A percentile compares a stretch with the other conserved stretches of the same genome.
Conservation (phyloP, 2,113 vertebrate species). For the Sebastes schlegelii region DNA sequence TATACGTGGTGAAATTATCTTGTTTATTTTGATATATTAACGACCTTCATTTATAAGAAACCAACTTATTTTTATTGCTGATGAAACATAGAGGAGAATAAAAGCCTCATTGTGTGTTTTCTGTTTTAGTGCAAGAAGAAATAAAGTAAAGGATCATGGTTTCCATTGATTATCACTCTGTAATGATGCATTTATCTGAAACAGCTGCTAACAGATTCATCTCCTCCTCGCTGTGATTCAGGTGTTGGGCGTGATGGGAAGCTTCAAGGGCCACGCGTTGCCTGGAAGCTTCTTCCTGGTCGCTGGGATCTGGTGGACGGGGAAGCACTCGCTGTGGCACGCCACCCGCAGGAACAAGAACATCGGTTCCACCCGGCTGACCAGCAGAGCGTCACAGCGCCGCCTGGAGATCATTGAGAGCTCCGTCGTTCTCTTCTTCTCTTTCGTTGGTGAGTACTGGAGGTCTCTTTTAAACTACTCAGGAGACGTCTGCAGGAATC, state of each 20-base stretch:
- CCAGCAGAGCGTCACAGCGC: conserved; percentile 87
- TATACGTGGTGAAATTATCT: background rate
- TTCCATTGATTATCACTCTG: background rate
- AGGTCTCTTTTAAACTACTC: too few relatives aligned
- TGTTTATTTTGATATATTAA: background rate
- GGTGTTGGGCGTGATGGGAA: conserved; percentile 84
- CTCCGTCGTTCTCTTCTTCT: conserved; percentile 84
- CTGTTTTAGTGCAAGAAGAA: background rate
- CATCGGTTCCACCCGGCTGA: conserved; percentile 83
- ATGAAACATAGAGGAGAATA: background rate
- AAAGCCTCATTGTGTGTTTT: background rate
- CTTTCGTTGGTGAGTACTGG: conserved; percentile 87
- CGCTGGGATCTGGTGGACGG: conserved; percentile 93
- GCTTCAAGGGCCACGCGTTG: conserved; percentile 94
- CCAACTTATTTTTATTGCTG: background rate
- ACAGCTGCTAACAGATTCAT: background rate
- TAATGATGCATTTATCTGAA: too few relatives aligned
- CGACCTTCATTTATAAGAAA: background rate
- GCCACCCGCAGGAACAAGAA: conserved; percentile 89
- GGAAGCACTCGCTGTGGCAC: conserved; percentile 89
- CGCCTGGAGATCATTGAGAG: conserved; percentile 91
- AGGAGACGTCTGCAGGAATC: too few relatives aligned
- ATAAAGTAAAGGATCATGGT: background rate
- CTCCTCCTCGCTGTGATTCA: background rate
- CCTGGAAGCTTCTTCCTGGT: conserved; percentile 93